Base-by-base conservation (phyloP, 2,888 invertebrate genomes). In the Sphaerophoria taeniata region DNA sequence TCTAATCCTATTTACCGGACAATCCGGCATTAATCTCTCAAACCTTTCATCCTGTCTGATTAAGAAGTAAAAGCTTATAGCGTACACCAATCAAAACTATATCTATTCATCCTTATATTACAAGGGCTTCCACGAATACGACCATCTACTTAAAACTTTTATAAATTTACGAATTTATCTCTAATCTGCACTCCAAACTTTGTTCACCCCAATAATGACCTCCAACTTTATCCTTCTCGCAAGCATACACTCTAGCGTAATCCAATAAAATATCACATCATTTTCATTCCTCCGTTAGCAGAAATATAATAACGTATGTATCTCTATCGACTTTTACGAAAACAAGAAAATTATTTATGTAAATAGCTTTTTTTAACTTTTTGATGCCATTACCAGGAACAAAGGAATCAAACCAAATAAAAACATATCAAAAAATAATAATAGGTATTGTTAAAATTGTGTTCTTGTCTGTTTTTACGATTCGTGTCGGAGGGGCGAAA, bases 301-400 rank as follows among this genome's bases (percentile, higher is more conserved):
- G 24, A 60, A 49, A 61, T 51, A 61, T 51, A 61, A 72, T 43
- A 24, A 24, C 24, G 24, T 24, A 24, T 24, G 24, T 24, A 24
- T 24, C 24, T 24, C 2, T 24, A 49, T 61, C 55, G 9, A 55
- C 63, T 65, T 43, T 47, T 34, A 6, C 9, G 45, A 45, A 65
- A 65, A 65, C 63, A 60, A 31, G n/a, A 43, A 73, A 45, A 55
- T 53, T 55, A 51, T 55, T 63, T 34, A 65, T 67, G 51, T 39
- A 53, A 74, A 74, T 74, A 56, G 63, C 55, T 65, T 51, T n/a
- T 58, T 74, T n/a, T n/a, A 39, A 24, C 24, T 24, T 24, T 56
- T 47, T 49, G 58, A 56, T 55, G 56, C 65, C 58, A 67, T 75
- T 74, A 74, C 56, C 24, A 24, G 24, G 2, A 3, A 36, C 34